Conservation (phyloP, 1,140 invertebrate genomes). For the Andrena cerasifolii region DNA sequence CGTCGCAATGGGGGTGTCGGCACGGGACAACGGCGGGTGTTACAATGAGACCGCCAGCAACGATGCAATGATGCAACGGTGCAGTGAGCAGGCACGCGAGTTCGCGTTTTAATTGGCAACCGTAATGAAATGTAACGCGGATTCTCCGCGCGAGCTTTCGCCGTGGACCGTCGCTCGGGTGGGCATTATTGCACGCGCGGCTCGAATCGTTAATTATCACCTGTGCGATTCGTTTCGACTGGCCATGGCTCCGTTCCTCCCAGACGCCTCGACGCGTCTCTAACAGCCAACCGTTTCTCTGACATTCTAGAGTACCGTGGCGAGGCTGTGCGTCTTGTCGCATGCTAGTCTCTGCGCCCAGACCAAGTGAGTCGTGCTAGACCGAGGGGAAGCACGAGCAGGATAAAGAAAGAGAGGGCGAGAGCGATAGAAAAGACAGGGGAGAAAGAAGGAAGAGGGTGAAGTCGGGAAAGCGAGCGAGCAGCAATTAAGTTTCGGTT, state of each 20-base stretch:
- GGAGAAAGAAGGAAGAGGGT: too few relatives aligned
- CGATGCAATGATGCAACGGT: too few relatives aligned
- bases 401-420: not conserved
- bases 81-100: too few relatives aligned
- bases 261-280: not conserved
- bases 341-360: too few relatives aligned
- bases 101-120: slow-evolving; percentile 38
- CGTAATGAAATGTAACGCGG: slow-evolving; percentile 15
- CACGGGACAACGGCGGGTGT: not conserved
- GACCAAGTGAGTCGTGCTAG: too few relatives aligned
- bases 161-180: not conserved
- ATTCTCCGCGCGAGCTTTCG: not conserved
- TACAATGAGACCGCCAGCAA: not conserved
- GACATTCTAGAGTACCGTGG: not conserved
- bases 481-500: too few relatives aligned
- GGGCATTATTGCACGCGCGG: slow-evolving; percentile 5
- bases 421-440: not conserved
- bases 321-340: too few relatives aligned
- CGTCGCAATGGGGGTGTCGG: not conserved
- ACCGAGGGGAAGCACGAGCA: not conserved
- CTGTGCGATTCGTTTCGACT: not conserved
- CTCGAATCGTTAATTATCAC: slow-evolving; percentile 36
- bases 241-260: not conserved
- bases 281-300: not conserved
- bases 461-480: too few relatives aligned